These are phyloP conservation scores for Cyprinella venusta DNA, from an alignment of 2,797 vertebrate species.

Conservation along the genomic window DNA sequence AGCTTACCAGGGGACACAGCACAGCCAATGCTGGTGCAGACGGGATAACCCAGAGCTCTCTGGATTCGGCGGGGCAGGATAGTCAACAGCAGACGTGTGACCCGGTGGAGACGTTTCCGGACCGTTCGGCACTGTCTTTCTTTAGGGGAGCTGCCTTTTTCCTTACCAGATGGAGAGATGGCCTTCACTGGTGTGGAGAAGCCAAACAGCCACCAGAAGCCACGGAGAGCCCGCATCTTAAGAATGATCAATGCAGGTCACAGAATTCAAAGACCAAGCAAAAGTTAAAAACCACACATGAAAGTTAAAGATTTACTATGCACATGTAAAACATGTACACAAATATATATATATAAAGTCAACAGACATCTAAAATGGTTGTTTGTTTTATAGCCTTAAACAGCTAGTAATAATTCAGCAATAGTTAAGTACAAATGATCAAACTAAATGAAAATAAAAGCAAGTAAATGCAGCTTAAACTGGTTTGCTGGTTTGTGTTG, in stretches of 20 bases:
- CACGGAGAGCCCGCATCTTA: constrained; percentile 70
- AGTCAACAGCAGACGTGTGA: constrained; percentile 72
- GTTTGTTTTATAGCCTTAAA: neutral
- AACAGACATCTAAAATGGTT: neutral
- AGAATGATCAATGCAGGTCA: neutral
- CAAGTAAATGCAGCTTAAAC: neutral
- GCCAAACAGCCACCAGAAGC: constrained; percentile 73
- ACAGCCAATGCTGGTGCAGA: constrained; percentile 71
- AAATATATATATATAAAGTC: too few species aligned
- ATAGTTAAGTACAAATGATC: neutral
- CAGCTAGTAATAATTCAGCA: neutral
- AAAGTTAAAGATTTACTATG: neutral
- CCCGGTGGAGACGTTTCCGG: constrained; percentile 71
- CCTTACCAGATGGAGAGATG: neutral
- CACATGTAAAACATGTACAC: too few species aligned
- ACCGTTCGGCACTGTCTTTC: constrained; percentile 65
- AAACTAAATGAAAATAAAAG: neutral
- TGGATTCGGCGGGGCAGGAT: constrained; percentile 76
- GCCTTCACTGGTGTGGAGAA: constrained; percentile 52
- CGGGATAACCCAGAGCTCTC: constrained; percentile 74
- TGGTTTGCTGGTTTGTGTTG: neutral
- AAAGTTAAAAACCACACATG: neutral
- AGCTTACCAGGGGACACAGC: constrained; percentile 74
- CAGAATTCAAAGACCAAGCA: neutral
- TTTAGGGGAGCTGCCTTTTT: constrained; percentile 43